Evolutionary conservation across 2,797 vertebrate genomes (phyloP), one percentile per base, ranked within the genome.

Genomic region (Galago senegalensis): DNA sequence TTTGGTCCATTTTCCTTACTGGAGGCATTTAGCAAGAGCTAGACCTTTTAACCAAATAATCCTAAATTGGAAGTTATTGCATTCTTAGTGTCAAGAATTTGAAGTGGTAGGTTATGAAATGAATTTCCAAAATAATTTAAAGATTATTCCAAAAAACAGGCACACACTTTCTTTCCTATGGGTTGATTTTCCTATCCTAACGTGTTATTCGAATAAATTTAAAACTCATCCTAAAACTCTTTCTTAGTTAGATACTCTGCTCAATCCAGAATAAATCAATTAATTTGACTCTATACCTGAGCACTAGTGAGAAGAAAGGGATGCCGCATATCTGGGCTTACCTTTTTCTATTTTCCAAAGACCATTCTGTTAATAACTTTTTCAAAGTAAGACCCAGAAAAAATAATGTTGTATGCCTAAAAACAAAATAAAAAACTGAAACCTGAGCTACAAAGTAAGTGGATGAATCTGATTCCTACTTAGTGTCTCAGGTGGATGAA

Each of bases 51-150:
- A 94, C 88, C 92, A 96, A 97, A 89, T 96, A 93, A 91, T 85
- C n/a, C 79, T 87, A 96, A 97, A 86, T 93, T 75, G 84, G 76
- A 75, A 97, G 61, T 46, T 56, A 89, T 95, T 94, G 69, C 75
- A 97, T 93, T 94, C 53, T 40, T 87, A 94, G 81, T 87, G 89
- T 43, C 56, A 97, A 93, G 84, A 96, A 95, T 96, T 96, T 97
- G 21, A 86, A 95, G 94, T 89, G 88, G 89, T 86, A 67, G 53
- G 37, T 46, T 84, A 73, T 65, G 46, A 96, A 91, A 56, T 89
- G n/a, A 95, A 96, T 97, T 97, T 97, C 60, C 69, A 86, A 93
- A 92, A 91, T 94, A 65, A 96, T 96, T 97, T 97, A 90, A 96
- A 91, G 95, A 83, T 96, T 96, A n/a, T 98, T 98, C 89, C 69